Percentiles rank a stretch among this genome's conserved stretches.
Conservation (phyloP, 2,888 invertebrate species). For the Ophion ventricosus region DNA sequence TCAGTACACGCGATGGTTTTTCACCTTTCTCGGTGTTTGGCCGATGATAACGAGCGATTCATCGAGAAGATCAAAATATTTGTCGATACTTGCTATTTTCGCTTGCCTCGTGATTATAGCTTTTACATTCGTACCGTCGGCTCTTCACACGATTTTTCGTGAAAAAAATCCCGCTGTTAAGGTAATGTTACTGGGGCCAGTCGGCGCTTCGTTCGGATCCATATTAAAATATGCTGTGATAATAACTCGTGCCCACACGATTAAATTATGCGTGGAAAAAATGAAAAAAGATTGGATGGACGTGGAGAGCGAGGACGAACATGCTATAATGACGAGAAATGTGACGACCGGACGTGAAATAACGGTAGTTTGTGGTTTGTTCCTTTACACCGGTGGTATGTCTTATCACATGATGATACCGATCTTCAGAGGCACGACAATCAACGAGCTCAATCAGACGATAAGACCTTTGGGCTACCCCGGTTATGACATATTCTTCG, state of each 20-base stretch:
- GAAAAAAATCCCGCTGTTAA: constrained; percentile 17
- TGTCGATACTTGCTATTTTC: constrained; percentile 18
- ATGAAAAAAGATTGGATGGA: constrained; percentile 74
- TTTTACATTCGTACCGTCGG: constrained; percentile 27
- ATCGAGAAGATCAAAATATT: constrained; percentile 20
- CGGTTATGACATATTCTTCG: constrained; percentile 70
- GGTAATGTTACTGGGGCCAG: constrained; percentile 30
- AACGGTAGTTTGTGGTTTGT: constrained; percentile 66
- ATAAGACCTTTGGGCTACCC: constrained; percentile 72
- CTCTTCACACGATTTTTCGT: constrained; percentile 30
- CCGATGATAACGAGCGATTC: constrained; percentile 33
- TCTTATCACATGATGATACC: constrained; percentile 59
- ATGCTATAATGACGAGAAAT: constrained; percentile 55
- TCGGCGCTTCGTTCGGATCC: constrained; percentile 7
- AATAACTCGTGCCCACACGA: constrained; percentile 10
- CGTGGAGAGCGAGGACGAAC: constrained; percentile 52
- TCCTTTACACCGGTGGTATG: constrained; percentile 63
- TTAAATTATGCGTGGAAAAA: constrained; percentile 66
- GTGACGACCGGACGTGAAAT: constrained; percentile 53
- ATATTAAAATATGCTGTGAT: constrained; percentile 40
- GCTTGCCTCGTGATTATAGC: constrained; percentile 24
- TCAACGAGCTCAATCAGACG: constrained; percentile 66
- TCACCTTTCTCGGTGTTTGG: constrained; percentile 54
- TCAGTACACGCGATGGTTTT: constrained; percentile 44
- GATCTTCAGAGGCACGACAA: constrained; percentile 47